A percentile compares a stretch with the other conserved stretches of the same genome.
phyloP scores from a whole-genome alignment of 2,113 vertebrate genomes.

The Mellivora capensis region DNA sequence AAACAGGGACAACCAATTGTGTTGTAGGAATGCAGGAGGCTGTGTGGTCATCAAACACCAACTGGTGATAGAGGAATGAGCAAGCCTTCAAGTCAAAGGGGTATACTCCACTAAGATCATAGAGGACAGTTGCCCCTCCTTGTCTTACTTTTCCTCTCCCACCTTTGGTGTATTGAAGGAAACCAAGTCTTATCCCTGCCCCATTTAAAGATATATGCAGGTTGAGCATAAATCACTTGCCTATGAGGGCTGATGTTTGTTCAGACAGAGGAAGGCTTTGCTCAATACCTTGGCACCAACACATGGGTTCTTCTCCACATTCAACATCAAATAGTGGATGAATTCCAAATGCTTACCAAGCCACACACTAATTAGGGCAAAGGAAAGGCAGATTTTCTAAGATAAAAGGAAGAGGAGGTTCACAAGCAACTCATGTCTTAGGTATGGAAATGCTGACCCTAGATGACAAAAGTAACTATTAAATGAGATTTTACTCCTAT shows the following conservation, averaged over 20 bases:
- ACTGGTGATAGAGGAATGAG: neutral
- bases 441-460: rapidly evolving
- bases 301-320: neutral
- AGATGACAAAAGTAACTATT: neutral
- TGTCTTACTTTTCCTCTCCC: neutral
- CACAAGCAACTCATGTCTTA: rapidly evolving
- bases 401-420: neutral
- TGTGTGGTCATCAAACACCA: too few species aligned
- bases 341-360: neutral
- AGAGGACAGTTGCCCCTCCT: rapidly evolving
- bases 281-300: neutral
- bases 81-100: neutral
- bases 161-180: neutral
- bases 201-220: rapidly evolving
- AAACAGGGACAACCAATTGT: neutral
- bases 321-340: rapidly evolving
- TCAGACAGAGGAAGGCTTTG: neutral
- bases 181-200: neutral
- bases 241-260: neutral
- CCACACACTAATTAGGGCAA: neutral
- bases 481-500: neutral
- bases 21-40: neutral
- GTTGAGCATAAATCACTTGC: neutral
- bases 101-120: neutral
- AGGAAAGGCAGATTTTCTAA: neutral